Percentiles rank a stretch among this genome's conserved stretches.
These are phyloP conservation scores for Aphodius granarius DNA, from an alignment of 2,888 invertebrate genomes.

Conservation along the genomic window DNA sequence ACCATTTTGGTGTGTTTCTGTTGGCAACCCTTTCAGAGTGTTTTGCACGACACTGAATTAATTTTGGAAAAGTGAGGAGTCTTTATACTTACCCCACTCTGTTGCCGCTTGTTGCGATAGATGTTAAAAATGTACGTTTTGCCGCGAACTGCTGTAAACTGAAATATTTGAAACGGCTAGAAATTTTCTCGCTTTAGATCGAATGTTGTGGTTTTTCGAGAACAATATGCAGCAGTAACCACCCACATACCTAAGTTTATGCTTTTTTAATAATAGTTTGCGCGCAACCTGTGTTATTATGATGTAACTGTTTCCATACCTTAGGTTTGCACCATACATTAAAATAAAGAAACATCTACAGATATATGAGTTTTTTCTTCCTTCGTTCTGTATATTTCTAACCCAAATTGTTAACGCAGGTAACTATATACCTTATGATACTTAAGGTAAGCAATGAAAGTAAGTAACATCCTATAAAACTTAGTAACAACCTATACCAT, in stretches of 20 bases:
- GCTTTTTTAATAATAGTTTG: background rate
- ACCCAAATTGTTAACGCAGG: too few species aligned
- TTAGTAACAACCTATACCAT: too few species aligned
- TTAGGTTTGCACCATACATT: too few species aligned
- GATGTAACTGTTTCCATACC: too few species aligned
- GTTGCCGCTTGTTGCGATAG: background rate
- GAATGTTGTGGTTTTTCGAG: background rate
- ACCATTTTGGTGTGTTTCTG: conserved; percentile 4
- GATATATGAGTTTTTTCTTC: too few species aligned
- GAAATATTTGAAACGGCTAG: conserved; percentile 27
- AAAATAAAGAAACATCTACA: too few species aligned
- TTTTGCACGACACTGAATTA: conserved; percentile 4
- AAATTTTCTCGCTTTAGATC: conserved; percentile 3
- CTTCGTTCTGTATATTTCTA: too few species aligned
- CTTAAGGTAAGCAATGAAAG: too few species aligned
- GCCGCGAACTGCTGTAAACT: background rate
- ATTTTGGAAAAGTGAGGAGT: background rate
- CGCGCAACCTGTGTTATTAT: background rate
- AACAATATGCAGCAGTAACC: background rate
- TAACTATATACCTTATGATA: too few species aligned
- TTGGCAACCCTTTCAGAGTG: background rate
- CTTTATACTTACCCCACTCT: conserved; percentile 21
- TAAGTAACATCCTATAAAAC: too few species aligned
- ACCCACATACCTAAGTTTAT: background rate
- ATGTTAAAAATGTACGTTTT: conserved; percentile 10